Percentiles rank a stretch among this genome's conserved stretches.
These are phyloP conservation scores for Philhelius pedissequus DNA, from an alignment of 2,888 invertebrate genomes.

Conservation along the genomic window DNA sequence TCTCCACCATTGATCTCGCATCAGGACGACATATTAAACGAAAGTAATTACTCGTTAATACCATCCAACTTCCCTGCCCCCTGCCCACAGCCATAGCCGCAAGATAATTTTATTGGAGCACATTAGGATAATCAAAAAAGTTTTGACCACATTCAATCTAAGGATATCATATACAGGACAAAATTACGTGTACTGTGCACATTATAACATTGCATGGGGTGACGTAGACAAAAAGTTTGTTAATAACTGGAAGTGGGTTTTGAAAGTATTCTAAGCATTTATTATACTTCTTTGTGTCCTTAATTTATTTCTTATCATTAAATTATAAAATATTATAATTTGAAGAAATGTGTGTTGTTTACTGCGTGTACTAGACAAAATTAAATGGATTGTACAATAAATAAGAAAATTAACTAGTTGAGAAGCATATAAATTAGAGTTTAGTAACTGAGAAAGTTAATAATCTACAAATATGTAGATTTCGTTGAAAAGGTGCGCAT, in stretches of 20 bases:
- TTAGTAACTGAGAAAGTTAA: too few relatives aligned
- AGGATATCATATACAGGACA: slow-evolving; percentile 4
- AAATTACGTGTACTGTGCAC: background rate
- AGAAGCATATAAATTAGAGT: too few relatives aligned
- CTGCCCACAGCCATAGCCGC: background rate
- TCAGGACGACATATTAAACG: background rate
- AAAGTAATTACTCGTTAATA: slow-evolving; percentile 54
- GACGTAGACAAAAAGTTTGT: background rate
- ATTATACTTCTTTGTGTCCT: background rate
- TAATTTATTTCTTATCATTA: background rate
- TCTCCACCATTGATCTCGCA: background rate
- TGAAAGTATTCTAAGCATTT: background rate
- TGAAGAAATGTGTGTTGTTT: too few relatives aligned
- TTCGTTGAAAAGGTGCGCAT: too few relatives aligned
- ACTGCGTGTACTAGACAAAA: too few relatives aligned
- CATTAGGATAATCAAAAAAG: slow-evolving; percentile 66
- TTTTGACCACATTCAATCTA: slow-evolving; percentile 57
- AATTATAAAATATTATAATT: background rate
- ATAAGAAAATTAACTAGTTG: too few relatives aligned
- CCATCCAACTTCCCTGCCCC: slow-evolving; percentile 17
- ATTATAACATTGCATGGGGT: background rate
- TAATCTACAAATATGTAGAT: too few relatives aligned
- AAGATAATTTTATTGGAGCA: slow-evolving; percentile 34
- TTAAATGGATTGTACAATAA: too few relatives aligned
- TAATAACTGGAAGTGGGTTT: background rate